Evolutionary conservation across 2,797 vertebrate genomes (phyloP).

Genomic region (Sebastes dallii): DNA sequence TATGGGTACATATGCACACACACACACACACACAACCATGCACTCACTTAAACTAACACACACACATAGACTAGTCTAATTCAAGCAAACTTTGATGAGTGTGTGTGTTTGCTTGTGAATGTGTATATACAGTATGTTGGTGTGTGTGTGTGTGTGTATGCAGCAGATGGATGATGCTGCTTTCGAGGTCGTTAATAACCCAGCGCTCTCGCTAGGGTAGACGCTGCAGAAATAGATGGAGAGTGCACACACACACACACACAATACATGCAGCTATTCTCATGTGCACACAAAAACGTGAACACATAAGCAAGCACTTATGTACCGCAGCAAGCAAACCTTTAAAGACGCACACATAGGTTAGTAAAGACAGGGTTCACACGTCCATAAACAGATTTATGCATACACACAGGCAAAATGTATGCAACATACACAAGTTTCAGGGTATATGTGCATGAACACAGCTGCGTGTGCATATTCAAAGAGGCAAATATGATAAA

Average conservation of each 20-base stretch:
- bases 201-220: constrained; percentile 34
- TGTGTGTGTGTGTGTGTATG: constrained; percentile 3
- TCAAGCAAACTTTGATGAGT: constrained; percentile 7
- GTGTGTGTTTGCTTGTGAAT: background rate
- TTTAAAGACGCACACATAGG: background rate
- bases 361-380: background rate
- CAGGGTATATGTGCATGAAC: background rate
- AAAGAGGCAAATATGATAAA: background rate
- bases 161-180: constrained; percentile 57
- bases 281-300: background rate
- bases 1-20: background rate
- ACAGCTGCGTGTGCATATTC: background rate
- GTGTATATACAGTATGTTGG: background rate
- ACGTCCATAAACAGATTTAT: background rate
- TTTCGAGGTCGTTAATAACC: constrained; percentile 58
- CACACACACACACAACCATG: background rate
- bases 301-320: background rate
- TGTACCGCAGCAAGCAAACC: background rate
- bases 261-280: background rate
- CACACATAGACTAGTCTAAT: background rate
- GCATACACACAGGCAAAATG: background rate
- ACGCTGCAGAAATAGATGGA: constrained; percentile 23
- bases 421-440: background rate
- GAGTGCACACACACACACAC: background rate
- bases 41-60: background rate